A percentile compares a stretch with the other conserved stretches of the same genome.
phyloP scores from a whole-genome alignment of 2,113 vertebrate species.

The Merops nubicus region DNA sequence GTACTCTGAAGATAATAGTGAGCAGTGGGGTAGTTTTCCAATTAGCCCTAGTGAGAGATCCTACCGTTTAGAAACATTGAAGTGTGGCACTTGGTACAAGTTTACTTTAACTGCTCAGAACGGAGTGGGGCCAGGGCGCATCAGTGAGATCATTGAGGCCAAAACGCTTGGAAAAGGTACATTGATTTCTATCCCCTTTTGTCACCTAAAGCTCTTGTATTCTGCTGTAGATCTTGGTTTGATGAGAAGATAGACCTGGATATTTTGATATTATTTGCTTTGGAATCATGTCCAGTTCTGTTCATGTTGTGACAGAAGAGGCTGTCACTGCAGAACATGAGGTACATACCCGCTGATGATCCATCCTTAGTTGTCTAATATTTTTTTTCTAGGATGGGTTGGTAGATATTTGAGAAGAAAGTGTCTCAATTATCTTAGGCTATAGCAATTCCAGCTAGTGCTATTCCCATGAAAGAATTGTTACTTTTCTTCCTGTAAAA shows the following conservation, averaged over 20 bases:
- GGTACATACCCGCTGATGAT: accelerated
- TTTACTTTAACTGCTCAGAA: conserved; percentile 99
- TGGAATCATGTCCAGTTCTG: neutral
- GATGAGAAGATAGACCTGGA: neutral
- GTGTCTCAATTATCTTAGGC: neutral
- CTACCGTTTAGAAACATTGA: conserved; percentile 92
- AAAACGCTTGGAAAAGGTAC: conserved; percentile 97
- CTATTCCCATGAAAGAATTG: neutral
- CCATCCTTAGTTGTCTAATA: neutral
- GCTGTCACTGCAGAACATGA: neutral
- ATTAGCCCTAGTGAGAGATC: conserved; percentile 97
- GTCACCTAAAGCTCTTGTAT: neutral
- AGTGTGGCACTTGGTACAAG: conserved; percentile 99
- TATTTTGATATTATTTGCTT: neutral
- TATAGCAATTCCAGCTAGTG: neutral
- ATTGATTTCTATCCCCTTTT: neutral
- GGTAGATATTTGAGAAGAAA: neutral
- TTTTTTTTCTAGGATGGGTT: neutral
- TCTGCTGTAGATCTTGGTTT: neutral
- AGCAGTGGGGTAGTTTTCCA: conserved; percentile 97
- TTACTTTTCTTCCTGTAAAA: neutral
- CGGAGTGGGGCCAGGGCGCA: conserved; percentile 94
- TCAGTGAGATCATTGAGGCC: conserved; percentile 98
- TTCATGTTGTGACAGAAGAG: neutral
- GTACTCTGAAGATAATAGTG: conserved; percentile 98